Conservation (phyloP, 2,888 invertebrate species). For the Penaeus monodon region DNA sequence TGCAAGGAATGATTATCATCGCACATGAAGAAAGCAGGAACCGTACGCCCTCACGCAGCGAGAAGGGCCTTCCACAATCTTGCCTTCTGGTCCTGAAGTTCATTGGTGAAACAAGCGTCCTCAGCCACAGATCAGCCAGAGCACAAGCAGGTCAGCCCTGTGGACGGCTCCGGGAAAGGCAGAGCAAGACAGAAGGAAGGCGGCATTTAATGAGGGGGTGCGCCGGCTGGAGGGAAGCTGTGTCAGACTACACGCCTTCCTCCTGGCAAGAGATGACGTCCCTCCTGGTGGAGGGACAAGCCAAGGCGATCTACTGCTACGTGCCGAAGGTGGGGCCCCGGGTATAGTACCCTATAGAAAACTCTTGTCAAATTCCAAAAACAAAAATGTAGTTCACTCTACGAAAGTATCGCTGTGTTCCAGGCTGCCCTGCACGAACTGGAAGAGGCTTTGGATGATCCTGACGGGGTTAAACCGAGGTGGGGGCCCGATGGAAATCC, state of each 20-base stretch:
- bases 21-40: no score
- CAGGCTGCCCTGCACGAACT: slow-evolving; percentile 96
- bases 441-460: slow-evolving; percentile 90
- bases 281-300: slow-evolving; percentile 84
- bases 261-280: slow-evolving; percentile 77
- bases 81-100: no score
- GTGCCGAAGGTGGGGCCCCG: no score
- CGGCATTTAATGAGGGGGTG: not conserved
- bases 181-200: slow-evolving; percentile 31
- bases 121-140: not conserved
- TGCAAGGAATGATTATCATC: no score
- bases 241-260: not conserved
- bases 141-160: not conserved
- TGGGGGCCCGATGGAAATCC: slow-evolving; percentile 82
- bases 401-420: slow-evolving; percentile 48
- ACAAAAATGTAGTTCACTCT: not conserved
- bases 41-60: no score
- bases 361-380: not conserved
- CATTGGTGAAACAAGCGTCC: not conserved
- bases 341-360: no score
- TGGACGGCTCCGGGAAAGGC: not conserved
- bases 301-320: slow-evolving; percentile 67
- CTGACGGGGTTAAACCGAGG: slow-evolving; percentile 81
- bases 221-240: not conserved
- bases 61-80: no score